Conservation (phyloP, 1,140 invertebrate species). For the Drosophila busckii region DNA sequence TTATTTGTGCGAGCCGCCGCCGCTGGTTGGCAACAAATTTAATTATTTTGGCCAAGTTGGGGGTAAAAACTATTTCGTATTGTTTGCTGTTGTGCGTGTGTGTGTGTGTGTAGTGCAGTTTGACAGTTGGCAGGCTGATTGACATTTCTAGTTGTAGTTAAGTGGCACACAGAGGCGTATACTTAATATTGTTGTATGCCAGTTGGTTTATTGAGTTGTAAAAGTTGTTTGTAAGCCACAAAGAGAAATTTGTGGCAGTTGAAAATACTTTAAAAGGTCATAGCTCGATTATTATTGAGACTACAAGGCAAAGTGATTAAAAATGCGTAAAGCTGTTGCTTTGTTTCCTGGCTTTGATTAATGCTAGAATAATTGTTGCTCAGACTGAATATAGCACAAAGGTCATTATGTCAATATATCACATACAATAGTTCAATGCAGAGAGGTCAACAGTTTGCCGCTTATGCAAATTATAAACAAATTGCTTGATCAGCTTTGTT, state of each 20-base stretch:
- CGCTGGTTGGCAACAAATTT: constrained; percentile 45
- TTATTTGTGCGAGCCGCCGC: no score
- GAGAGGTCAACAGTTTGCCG: constrained; percentile 17
- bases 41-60: no score
- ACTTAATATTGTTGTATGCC: neutral
- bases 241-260: constrained; percentile 35
- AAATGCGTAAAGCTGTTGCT: neutral
- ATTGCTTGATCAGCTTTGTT: no score
- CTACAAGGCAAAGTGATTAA: neutral
- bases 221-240: constrained; percentile 1
- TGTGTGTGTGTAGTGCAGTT: constrained; percentile 50
- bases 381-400: constrained; percentile 26
- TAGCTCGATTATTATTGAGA: constrained; percentile 1
- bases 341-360: constrained; percentile 2
- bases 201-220: constrained; percentile 5
- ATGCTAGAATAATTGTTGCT: neutral
- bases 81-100: constrained; percentile 3
- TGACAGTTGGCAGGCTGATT: constrained; percentile 62
- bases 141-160: constrained; percentile 69
- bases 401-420: constrained; percentile 44
- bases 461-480: constrained; percentile 21
- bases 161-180: constrained; percentile 49
- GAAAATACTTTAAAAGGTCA: constrained; percentile 47
- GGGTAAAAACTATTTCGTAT: constrained; percentile 1
- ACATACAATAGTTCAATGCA: constrained; percentile 12